Percentiles rank a stretch among this genome's conserved stretches.
Evolutionary conservation across 2,888 invertebrate genomes (phyloP).

Genomic region (Cryptus viduatorius): DNA sequence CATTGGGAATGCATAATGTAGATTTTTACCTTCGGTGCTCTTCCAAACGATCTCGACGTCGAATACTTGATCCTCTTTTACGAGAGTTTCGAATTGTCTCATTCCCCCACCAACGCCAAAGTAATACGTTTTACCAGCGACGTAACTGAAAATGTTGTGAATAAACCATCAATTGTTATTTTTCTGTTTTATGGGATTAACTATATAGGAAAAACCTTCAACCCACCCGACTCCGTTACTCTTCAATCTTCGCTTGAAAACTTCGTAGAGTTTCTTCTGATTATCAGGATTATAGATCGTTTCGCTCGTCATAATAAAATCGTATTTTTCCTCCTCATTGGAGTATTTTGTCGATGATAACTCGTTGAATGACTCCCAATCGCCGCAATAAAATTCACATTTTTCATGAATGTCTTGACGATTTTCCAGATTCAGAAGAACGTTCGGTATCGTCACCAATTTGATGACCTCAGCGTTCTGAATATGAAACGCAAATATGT

Average conservation of each 20-base stretch:
- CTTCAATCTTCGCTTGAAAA: constrained; percentile 89
- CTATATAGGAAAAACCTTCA: constrained; percentile 6
- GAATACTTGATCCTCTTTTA: constrained; percentile 87
- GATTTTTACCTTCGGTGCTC: constrained; percentile 86
- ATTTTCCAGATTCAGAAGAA: constrained; percentile 88
- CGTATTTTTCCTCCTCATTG: constrained; percentile 87
- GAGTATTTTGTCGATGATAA: constrained; percentile 80
- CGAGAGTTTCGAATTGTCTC: constrained; percentile 89
- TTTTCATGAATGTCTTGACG: constrained; percentile 80
- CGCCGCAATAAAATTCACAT: constrained; percentile 88
- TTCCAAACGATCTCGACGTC: constrained; percentile 88
- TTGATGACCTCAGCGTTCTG: constrained; percentile 95
- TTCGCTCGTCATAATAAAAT: constrained; percentile 95
- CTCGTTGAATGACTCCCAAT: constrained; percentile 89
- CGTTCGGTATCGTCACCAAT: constrained; percentile 93
- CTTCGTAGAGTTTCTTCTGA: constrained; percentile 90
- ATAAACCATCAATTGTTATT: neutral
- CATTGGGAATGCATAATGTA: neutral
- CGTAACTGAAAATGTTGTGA: constrained; percentile 83
- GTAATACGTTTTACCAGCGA: constrained; percentile 97
- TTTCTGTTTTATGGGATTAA: neutral
- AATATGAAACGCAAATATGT: constrained; percentile 71
- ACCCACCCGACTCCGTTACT: constrained; percentile 88
- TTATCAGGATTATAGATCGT: constrained; percentile 95
- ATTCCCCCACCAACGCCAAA: constrained; percentile 98